phyloP scores from a whole-genome alignment of 2,113 vertebrate genomes.

The Grammomys surdaster region DNA sequence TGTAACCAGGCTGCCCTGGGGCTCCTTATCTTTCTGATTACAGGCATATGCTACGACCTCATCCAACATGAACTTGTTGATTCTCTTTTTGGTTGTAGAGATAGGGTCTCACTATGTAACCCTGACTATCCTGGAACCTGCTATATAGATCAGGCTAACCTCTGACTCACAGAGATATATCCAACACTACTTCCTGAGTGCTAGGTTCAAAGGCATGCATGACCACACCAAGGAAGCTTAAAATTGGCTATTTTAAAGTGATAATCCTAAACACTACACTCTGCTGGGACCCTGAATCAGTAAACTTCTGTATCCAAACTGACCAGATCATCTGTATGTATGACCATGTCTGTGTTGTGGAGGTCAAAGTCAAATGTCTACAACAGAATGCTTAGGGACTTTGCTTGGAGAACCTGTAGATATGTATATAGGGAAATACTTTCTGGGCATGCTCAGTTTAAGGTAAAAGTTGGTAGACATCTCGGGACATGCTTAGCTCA shows the following conservation, averaged over 20 bases:
- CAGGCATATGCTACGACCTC: neutral
- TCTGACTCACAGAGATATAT: neutral
- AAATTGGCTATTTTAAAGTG: neutral
- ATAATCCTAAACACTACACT: neutral
- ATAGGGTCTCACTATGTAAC: neutral
- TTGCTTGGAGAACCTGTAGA: neutral
- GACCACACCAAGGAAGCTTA: neutral
- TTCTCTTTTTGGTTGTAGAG: neutral
- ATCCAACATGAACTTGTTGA: no score
- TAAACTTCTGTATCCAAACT: neutral
- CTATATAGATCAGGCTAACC: neutral
- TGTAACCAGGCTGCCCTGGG: neutral
- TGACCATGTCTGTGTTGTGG: neutral
- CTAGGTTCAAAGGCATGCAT: neutral
- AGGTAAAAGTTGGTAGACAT: neutral
- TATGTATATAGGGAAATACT: neutral
- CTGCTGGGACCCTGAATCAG: neutral
- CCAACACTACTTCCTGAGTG: neutral
- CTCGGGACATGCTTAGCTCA: neutral
- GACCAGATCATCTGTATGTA: neutral
- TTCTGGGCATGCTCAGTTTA: neutral
- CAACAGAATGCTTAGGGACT: fast-evolving
- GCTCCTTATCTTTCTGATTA: neutral
- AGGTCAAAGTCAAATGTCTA: fast-evolving
- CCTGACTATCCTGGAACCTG: neutral